Evolutionary conservation across 2,113 vertebrate genomes (phyloP).

Genomic region (Cephalopterus ornatus): DNA sequence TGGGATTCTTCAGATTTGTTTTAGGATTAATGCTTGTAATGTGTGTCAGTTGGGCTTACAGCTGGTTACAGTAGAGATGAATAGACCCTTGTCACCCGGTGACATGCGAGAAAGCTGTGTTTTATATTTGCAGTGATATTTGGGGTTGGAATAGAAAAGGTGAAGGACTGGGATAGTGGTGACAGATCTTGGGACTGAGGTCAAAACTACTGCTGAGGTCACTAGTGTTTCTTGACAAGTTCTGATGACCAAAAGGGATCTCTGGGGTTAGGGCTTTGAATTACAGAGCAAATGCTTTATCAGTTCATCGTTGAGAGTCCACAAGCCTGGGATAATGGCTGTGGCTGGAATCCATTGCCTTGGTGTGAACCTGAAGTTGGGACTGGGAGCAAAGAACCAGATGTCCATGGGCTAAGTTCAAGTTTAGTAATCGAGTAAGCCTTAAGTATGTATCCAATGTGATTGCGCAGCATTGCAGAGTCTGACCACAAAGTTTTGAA

Average conservation of each 20-base stretch:
- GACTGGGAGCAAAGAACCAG: neutral
- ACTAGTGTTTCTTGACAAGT: neutral
- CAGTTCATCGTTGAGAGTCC: neutral
- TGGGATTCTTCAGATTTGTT: neutral
- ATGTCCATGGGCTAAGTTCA: neutral
- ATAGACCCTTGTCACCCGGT: rapidly evolving
- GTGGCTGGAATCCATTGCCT: neutral
- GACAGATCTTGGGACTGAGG: neutral
- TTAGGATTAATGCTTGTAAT: neutral
- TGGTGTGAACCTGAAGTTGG: neutral
- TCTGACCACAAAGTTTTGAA: neutral
- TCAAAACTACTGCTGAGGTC: neutral
- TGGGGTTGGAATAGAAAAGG: neutral
- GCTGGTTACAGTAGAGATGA: neutral
- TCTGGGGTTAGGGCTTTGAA: neutral
- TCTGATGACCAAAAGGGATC: neutral
- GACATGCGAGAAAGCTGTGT: neutral
- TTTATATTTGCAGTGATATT: neutral
- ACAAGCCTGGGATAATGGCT: neutral
- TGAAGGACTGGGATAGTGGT: neutral
- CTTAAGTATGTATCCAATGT: neutral
- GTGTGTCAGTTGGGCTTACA: neutral
- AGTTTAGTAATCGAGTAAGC: neutral
- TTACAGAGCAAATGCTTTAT: neutral
- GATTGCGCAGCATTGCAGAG: neutral